Evolutionary conservation across 2,113 vertebrate species (phyloP).

Genomic region (Planiliza haematocheilus): DNA sequence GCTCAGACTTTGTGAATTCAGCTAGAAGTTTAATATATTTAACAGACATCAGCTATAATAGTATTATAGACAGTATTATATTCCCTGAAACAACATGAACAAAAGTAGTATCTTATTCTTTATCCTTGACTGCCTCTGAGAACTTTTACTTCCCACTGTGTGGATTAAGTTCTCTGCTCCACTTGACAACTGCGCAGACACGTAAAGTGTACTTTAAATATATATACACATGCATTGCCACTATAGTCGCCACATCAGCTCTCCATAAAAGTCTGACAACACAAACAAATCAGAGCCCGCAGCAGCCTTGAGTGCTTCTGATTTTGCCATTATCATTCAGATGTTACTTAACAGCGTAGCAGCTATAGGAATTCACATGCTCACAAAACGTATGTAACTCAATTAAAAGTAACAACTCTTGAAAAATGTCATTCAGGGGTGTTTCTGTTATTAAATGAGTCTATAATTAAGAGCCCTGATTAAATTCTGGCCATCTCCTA

Average conservation of each 20-base stretch:
- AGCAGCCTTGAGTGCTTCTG: not conserved
- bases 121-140: too few species aligned
- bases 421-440: constrained; percentile 44
- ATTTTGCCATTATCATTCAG: constrained; percentile 5
- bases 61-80: not conserved
- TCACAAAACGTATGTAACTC: constrained; percentile 20
- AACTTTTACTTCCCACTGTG: not conserved
- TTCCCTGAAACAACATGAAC: not conserved
- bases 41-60: not conserved
- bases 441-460: constrained; percentile 18
- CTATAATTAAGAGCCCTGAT: constrained; percentile 54
- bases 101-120: not conserved
- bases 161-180: not conserved
- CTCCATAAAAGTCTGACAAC: not conserved
- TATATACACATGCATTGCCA: not conserved
- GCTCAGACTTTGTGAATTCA: too few species aligned
- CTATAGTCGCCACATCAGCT: not conserved
- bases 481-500: constrained; percentile 34
- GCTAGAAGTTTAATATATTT: too few species aligned
- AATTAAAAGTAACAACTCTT: constrained; percentile 46
- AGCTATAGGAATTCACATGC: not conserved
- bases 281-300: constrained; percentile 8
- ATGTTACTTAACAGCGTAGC: constrained; percentile 2
- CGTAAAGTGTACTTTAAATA: not conserved
- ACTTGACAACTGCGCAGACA: not conserved